These are phyloP conservation scores for Leucopsar rothschildi DNA, from an alignment of 2,113 vertebrate species.

Conservation along the genomic window DNA sequence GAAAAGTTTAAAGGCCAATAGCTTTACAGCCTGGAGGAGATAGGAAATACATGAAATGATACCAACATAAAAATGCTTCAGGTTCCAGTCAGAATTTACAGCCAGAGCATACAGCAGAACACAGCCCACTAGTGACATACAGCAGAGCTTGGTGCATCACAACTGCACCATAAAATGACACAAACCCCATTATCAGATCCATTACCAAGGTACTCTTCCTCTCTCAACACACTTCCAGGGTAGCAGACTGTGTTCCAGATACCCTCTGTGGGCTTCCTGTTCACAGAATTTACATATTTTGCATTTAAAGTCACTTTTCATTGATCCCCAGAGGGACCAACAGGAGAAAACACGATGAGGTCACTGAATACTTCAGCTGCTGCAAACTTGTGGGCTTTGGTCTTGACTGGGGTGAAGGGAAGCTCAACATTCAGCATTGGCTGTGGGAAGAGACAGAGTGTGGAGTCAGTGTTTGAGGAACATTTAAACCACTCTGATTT, in stretches of 20 bases:
- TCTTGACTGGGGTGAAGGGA: slow-evolving; percentile 44
- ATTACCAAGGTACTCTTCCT: neutral
- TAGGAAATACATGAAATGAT: neutral
- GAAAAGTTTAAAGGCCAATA: neutral
- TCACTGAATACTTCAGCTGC: neutral
- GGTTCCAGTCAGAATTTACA: neutral
- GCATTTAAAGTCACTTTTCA: neutral
- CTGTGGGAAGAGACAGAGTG: neutral
- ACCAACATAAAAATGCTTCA: neutral
- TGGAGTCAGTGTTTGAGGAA: neutral
- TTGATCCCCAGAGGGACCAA: neutral
- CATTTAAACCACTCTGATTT: neutral
- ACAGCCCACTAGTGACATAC: neutral
- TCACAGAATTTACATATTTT: neutral
- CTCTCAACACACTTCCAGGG: neutral
- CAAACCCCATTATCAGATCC: neutral
- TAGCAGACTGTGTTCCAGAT: neutral
- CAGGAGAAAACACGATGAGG: slow-evolving; percentile 62
- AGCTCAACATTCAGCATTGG: neutral
- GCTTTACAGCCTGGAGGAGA: neutral
- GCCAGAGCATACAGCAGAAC: neutral
- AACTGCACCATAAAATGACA: neutral
- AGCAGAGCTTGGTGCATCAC: neutral
- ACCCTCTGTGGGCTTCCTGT: neutral
- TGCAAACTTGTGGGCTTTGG: neutral